phyloP scores from a whole-genome alignment of 2,888 invertebrate species.

The Andrena bicolor region DNA sequence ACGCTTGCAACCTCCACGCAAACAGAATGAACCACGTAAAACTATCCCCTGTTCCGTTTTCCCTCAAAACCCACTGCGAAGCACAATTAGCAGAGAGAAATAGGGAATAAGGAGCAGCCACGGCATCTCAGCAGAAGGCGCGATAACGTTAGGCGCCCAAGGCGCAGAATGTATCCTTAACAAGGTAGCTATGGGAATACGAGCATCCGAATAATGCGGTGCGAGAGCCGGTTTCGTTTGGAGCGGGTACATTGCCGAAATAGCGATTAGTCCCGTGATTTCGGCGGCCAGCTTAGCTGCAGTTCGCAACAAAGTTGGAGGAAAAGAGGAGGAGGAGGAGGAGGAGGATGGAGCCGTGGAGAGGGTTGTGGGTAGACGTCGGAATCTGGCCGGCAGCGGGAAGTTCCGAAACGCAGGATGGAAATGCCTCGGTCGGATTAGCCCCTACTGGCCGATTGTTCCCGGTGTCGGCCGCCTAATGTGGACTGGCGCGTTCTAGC shows the following conservation, averaged over 20 bases:
- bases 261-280: slow-evolving; percentile 71
- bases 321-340: slow-evolving; percentile 40
- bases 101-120: too few relatives aligned
- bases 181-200: slow-evolving; percentile 60
- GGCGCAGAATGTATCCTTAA: slow-evolving; percentile 51
- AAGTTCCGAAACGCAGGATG: slow-evolving; percentile 73
- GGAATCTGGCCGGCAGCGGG: slow-evolving; percentile 67
- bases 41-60: not conserved
- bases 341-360: slow-evolving; percentile 28
- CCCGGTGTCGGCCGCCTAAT: slow-evolving; percentile 64
- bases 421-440: slow-evolving; percentile 75
- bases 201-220: slow-evolving; percentile 68
- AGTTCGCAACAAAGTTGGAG: slow-evolving; percentile 71
- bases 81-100: slow-evolving; percentile 28
- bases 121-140: slow-evolving; percentile 35
- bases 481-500: slow-evolving; percentile 62
- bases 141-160: slow-evolving; percentile 32
- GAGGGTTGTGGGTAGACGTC: slow-evolving; percentile 53
- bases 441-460: slow-evolving; percentile 67
- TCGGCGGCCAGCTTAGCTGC: slow-evolving; percentile 50
- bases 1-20: too few relatives aligned
- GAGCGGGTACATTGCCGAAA: slow-evolving; percentile 67
- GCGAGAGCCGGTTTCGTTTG: not conserved
- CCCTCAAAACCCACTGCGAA: slow-evolving; percentile 27
- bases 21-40: too few relatives aligned